Evolutionary conservation across 1,140 invertebrate species (phyloP).

Genomic region (Caerostris darwini): DNA sequence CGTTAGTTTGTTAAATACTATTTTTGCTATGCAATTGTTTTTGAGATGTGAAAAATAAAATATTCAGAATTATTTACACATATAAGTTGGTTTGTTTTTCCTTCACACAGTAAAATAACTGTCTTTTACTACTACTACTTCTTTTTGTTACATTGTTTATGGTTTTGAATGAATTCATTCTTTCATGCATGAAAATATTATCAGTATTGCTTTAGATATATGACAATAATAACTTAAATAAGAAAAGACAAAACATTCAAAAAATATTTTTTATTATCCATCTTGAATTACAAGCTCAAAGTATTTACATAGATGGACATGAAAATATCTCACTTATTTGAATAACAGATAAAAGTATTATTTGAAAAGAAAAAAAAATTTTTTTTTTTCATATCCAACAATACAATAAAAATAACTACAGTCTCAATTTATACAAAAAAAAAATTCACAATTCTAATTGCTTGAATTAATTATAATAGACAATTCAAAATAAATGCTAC

Average conservation of each 20-base stretch:
- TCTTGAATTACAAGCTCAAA: constrained; percentile 25
- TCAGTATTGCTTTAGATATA: neutral
- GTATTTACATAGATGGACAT: constrained; percentile 40
- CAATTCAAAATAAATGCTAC: too few relatives aligned
- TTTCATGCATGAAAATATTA: neutral
- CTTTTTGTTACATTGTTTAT: too few relatives aligned
- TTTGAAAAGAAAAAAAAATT: neutral
- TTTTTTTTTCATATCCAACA: neutral
- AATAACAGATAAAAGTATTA: constrained; percentile 8
- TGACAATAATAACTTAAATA: neutral
- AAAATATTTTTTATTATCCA: constrained; percentile 50
- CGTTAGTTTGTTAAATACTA: too few relatives aligned
- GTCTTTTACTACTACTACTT: too few relatives aligned
- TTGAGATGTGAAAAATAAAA: too few relatives aligned
- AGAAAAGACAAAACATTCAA: neutral
- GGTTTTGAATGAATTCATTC: neutral
- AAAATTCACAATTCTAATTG: too few relatives aligned
- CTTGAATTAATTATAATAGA: too few relatives aligned
- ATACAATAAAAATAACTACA: neutral
- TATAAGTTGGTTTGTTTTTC: too few relatives aligned
- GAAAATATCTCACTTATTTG: constrained; percentile 37
- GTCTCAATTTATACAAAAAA: too few relatives aligned
- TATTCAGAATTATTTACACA: too few relatives aligned
- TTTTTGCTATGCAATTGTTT: too few relatives aligned
- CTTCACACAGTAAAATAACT: too few relatives aligned